Evolutionary conservation across 2,888 invertebrate genomes (phyloP).

Genomic region (Dicroscelio sp.): DNA sequence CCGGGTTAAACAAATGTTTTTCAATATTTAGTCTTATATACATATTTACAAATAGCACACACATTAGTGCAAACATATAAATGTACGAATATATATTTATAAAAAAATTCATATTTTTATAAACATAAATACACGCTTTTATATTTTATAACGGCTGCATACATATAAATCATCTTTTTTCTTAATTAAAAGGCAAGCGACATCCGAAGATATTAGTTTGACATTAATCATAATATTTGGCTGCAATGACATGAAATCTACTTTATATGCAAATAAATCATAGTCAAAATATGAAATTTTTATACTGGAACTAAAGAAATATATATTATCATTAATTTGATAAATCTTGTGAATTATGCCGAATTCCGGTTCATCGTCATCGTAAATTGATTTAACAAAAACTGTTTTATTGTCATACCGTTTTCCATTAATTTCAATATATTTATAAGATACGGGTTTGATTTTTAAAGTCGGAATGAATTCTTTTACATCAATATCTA

Average conservation of each 20-base stretch:
- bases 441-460: conserved; percentile 24
- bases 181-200: too few relatives aligned
- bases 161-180: too few relatives aligned
- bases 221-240: conserved; percentile 39
- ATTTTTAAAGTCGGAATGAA: conserved; percentile 19
- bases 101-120: too few relatives aligned
- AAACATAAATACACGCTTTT: too few relatives aligned
- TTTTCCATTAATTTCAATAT: conserved; percentile 30
- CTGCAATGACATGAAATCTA: neutral
- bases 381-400: conserved; percentile 48
- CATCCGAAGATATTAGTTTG: conserved; percentile 27
- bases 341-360: conserved; percentile 51
- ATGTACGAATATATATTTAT: too few relatives aligned
- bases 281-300: conserved; percentile 57
- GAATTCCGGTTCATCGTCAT: conserved; percentile 58
- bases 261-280: conserved; percentile 53
- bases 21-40: too few relatives aligned
- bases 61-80: too few relatives aligned
- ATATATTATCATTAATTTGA: conserved; percentile 46
- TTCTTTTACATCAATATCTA: conserved; percentile 27
- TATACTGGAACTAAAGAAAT: conserved; percentile 19
- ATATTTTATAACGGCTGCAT: too few relatives aligned
- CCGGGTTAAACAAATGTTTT: too few relatives aligned
- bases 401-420: conserved; percentile 35
- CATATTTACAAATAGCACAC: too few relatives aligned